Evolutionary conservation across 2,888 invertebrate species (phyloP).

Genomic region (Mesorhabditis belari): DNA sequence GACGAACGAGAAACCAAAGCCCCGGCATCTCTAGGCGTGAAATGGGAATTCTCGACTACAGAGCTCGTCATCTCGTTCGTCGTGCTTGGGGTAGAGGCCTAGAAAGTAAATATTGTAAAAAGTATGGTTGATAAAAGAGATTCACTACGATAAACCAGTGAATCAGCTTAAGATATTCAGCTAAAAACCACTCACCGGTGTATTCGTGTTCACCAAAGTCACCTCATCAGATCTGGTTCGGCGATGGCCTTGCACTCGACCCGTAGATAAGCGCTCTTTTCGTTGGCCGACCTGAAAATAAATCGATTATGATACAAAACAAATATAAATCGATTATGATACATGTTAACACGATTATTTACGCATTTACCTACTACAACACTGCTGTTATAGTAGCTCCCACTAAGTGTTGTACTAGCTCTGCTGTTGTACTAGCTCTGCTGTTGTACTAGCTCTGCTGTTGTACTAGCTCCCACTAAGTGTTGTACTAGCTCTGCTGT

Average conservation of each 20-base stretch:
- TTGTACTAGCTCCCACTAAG: no score
- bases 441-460: no score
- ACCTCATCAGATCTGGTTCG: background rate
- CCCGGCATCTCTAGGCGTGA: background rate
- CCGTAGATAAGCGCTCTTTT: background rate
- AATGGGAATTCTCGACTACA: no score
- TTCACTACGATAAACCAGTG: background rate
- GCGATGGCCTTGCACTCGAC: background rate
- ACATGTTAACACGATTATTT: no score
- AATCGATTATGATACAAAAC: background rate
- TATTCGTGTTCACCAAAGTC: background rate
- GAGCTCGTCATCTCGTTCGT: background rate
- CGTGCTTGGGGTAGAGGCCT: background rate
- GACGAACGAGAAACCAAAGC: no score
- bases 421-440: no score
- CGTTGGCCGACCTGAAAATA: background rate
- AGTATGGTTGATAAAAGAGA: no score
- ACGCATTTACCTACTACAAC: no score
- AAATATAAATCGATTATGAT: no score
- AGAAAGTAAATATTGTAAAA: background rate
- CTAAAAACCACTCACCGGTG: background rate
- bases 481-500: no score
- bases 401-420: no score
- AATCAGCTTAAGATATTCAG: background rate
- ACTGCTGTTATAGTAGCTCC: no score